Conservation (phyloP, 2,113 vertebrate genomes). For the Capreolus pygargus region DNA sequence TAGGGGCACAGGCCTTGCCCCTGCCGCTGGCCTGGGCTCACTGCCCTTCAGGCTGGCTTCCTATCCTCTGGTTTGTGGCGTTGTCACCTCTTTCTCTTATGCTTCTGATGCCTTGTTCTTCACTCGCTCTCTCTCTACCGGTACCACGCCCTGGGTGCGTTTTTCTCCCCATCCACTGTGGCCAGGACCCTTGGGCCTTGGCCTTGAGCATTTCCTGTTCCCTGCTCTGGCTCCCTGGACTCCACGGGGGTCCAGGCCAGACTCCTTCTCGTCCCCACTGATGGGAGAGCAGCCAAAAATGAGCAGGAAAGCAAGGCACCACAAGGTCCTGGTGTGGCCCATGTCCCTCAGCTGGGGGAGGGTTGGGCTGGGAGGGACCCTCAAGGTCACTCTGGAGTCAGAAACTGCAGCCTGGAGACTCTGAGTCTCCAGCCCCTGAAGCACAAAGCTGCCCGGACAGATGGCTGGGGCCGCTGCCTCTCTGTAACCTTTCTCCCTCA, state of each 20-base stretch:
- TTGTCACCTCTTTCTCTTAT: background rate
- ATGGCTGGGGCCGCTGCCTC: background rate
- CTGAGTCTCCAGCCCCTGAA: background rate
- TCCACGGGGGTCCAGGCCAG: too few species aligned
- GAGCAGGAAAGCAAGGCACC: background rate
- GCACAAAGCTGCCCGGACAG: rapidly evolving
- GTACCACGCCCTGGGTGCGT: rapidly evolving
- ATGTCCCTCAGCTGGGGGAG: background rate
- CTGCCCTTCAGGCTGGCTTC: background rate
- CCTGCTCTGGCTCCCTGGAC: background rate
- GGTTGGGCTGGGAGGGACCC: background rate
- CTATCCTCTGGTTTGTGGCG: background rate
- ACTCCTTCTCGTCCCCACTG: background rate
- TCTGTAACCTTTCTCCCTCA: background rate
- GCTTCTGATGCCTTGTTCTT: background rate
- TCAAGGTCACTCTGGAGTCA: background rate
- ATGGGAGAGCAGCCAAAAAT: background rate
- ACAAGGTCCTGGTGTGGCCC: background rate
- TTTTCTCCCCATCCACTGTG: background rate
- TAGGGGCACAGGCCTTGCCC: rapidly evolving
- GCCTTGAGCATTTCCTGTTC: background rate
- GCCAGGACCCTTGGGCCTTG: background rate
- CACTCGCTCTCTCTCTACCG: background rate
- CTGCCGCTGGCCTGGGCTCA: rapidly evolving
- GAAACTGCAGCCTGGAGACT: background rate